Evolutionary conservation across 2,113 vertebrate genomes (phyloP).

Genomic region (Anguilla rostrata): DNA sequence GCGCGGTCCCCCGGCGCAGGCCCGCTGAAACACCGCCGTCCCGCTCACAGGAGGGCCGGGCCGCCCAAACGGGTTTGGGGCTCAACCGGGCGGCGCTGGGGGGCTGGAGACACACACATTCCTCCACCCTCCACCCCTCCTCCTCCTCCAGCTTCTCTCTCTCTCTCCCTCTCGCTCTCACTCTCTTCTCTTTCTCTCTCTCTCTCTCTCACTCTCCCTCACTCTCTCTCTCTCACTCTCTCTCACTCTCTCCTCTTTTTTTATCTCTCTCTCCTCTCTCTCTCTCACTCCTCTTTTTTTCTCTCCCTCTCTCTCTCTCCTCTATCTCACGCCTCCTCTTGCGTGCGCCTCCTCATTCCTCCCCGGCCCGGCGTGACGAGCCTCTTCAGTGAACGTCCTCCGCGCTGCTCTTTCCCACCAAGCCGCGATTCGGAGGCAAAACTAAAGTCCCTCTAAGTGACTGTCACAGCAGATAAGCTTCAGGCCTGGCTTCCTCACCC

Average conservation of each 20-base stretch:
- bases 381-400: slow-evolving; percentile 67
- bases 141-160: neutral
- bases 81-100: slow-evolving; percentile 28
- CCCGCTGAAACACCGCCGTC: slow-evolving; percentile 54
- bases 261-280: slow-evolving; percentile 45
- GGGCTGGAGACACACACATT: slow-evolving; percentile 62
- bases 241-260: neutral
- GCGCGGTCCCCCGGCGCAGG: slow-evolving; percentile 77
- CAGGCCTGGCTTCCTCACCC: slow-evolving; percentile 55
- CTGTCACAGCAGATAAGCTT: slow-evolving; percentile 85
- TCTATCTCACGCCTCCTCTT: slow-evolving; percentile 63
- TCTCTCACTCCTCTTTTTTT: slow-evolving; percentile 61
- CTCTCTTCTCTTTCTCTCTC: slow-evolving; percentile 39
- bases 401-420: slow-evolving; percentile 75
- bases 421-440: slow-evolving; percentile 77
- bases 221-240: neutral
- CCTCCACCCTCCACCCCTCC: slow-evolving; percentile 49
- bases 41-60: too few species aligned
- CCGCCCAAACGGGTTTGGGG: too few species aligned
- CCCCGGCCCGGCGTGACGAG: slow-evolving; percentile 87
- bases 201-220: slow-evolving; percentile 55
- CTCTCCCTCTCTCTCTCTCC: slow-evolving; percentile 47
- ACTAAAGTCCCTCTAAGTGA: slow-evolving; percentile 88
- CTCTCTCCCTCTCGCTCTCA: slow-evolving; percentile 54
- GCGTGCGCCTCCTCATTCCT: slow-evolving; percentile 85